Evolutionary conservation across 2,113 vertebrate genomes (phyloP).

Genomic region (Empidonax traillii): DNA sequence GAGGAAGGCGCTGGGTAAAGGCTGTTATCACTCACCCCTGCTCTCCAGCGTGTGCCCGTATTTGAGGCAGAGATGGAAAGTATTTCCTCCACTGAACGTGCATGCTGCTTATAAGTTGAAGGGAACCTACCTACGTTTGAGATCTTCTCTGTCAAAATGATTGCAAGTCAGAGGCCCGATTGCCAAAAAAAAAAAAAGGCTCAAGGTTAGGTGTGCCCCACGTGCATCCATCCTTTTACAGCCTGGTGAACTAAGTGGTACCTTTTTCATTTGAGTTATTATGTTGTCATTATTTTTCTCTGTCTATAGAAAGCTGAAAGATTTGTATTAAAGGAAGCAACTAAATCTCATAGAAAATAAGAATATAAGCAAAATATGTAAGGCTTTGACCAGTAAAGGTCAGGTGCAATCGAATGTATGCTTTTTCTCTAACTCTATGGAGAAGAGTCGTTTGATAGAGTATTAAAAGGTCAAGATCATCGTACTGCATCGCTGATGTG

Average conservation of each 20-base stretch:
- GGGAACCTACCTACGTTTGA: neutral
- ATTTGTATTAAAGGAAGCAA: neutral
- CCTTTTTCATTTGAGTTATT: neutral
- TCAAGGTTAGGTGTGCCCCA: neutral
- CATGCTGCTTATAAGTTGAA: neutral
- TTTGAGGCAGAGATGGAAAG: neutral
- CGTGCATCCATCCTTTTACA: neutral
- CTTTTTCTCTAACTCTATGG: neutral
- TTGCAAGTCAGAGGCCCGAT: neutral
- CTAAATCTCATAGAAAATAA: neutral
- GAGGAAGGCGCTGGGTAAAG: neutral
- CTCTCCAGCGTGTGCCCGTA: neutral
- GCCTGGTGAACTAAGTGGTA: neutral
- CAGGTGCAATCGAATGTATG: accelerated
- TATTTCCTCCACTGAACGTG: neutral
- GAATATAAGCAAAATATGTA: neutral
- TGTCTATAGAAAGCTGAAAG: neutral
- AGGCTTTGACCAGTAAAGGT: neutral
- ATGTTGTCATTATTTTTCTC: neutral
- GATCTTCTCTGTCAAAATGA: neutral
- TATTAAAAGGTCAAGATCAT: neutral
- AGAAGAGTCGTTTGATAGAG: neutral
- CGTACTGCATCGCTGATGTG: neutral
- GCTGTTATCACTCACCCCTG: neutral
- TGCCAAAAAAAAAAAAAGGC: neutral